phyloP scores from a whole-genome alignment of 2,888 invertebrate genomes.

The Pseudococcus jackbeardsleyi region DNA sequence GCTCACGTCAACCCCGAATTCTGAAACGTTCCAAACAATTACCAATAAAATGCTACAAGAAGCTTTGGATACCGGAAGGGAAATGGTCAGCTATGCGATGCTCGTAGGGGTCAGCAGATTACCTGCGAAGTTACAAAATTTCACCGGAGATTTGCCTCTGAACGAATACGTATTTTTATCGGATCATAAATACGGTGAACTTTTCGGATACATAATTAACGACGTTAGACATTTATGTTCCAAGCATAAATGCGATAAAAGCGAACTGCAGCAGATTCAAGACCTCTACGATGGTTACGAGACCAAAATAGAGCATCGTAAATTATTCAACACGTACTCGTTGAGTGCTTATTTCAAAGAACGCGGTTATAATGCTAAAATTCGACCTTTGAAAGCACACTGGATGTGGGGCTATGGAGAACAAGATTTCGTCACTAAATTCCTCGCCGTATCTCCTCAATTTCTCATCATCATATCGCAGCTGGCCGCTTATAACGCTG shows the following conservation, averaged over 20 bases:
- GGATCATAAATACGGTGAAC: not conserved
- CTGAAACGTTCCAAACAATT: not conserved
- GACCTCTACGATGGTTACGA: slow-evolving; percentile 9
- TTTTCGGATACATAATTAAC: not conserved
- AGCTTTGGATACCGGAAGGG: not conserved
- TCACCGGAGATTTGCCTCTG: not conserved
- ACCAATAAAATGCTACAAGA: not conserved
- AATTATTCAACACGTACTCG: not conserved
- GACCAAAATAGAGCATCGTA: slow-evolving; percentile 1
- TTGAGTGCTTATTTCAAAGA: not conserved
- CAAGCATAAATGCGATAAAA: slow-evolving; percentile 1
- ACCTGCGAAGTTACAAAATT: not conserved
- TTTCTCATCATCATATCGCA: not conserved
- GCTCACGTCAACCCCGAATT: not conserved
- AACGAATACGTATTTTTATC: not conserved
- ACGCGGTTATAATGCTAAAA: not conserved
- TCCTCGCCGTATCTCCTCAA: not conserved
- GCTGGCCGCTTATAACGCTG: not conserved
- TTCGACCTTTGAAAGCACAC: not conserved
- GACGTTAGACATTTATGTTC: not conserved
- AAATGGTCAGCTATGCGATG: not conserved
- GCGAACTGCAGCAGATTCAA: not conserved
- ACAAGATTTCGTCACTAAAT: not conserved
- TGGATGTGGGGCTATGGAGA: not conserved
- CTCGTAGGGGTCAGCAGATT: not conserved